A percentile compares a stretch with the other conserved stretches of the same genome.
Conservation (phyloP, 1,140 invertebrate genomes). For the Parasteatoda tepidariorum region DNA sequence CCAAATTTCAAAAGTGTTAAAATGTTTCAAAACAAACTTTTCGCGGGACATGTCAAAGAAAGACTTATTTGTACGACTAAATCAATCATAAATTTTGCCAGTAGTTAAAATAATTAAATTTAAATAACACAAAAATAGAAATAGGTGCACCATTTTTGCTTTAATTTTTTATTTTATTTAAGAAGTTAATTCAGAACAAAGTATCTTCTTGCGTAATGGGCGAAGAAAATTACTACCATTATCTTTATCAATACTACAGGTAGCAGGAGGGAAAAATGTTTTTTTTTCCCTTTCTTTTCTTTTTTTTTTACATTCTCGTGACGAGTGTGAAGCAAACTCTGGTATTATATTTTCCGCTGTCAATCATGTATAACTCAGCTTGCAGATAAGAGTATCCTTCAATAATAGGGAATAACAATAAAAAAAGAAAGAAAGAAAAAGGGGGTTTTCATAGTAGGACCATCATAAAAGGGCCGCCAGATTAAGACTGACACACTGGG, state of each 20-base stretch:
- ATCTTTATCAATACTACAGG: not conserved
- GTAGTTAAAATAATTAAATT: too few relatives aligned
- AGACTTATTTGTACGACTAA: too few relatives aligned
- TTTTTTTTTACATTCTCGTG: not conserved
- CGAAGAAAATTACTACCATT: not conserved
- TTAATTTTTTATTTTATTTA: too few relatives aligned
- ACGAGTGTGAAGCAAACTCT: slow-evolving; percentile 6
- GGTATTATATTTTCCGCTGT: slow-evolving; percentile 47
- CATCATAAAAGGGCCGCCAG: slow-evolving; percentile 11
- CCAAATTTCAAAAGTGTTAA: too few relatives aligned
- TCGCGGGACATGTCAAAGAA: too few relatives aligned
- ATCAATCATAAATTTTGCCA: too few relatives aligned
- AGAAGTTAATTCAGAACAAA: too few relatives aligned
- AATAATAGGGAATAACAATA: not conserved
- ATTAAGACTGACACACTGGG: slow-evolving; percentile 49
- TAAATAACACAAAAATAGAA: too few relatives aligned
- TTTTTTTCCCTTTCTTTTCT: not conserved
- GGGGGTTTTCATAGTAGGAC: not conserved
- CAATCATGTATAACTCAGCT: slow-evolving; percentile 36
- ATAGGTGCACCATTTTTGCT: too few relatives aligned
- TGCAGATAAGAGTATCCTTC: slow-evolving; percentile 36
- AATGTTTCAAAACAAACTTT: too few relatives aligned
- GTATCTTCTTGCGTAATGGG: not conserved
- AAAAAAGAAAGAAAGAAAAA: slow-evolving; percentile 4
- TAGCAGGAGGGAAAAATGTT: not conserved